Base-by-base conservation (phyloP, 2,888 invertebrate genomes). In the Cerastis leucographa region DNA sequence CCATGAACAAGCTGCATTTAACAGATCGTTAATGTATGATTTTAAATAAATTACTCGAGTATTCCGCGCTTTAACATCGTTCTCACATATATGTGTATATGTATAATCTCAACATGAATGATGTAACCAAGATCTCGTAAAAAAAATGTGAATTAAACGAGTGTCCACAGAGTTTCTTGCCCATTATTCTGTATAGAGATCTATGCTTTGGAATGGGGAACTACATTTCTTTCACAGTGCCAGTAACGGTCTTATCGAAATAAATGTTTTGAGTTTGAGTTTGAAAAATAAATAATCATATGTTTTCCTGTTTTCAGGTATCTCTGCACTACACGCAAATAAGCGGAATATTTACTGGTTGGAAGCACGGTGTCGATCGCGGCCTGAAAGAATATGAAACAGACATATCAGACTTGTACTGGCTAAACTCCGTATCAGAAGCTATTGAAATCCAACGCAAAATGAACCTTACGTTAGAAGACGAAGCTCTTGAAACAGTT, bases 361-460 rank as follows among this genome's bases (percentile, higher is more conserved):
- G 98, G 97, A 97, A 97, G 83, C 97, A 97, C 76, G 98, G 98
- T 0, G 97, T 98, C 0, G 97, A 97, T 76, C 97, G 98, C 65
- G 97, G 97, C 88, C 96, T 97, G 85, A 97, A 97, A 68, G 97
- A 97, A 74, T 96, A 94, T 77, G 97, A 97, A 40, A 97, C 97
- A 61, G 97, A 97, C 64, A 94, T 97, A 73, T 97, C 97, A 11
- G 98, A 98, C 88, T 97, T 98, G 84, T 96, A 98, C 89, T 97
- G 98, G 97, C 95, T 99, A 90, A 98, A 99, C 90, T 97, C 98
- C 64, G 96, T 97, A 49, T 97, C 98, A 0, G 99, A 99, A 92
- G 95, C 98, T 6, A 97, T 97, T 73, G 98, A 98, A 92, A 94
- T 98, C 70, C 97, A 97, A 90, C 93, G 89, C 74, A 96, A 94